Percentiles rank a stretch among this genome's conserved stretches.
phyloP scores from a whole-genome alignment of 2,797 vertebrate species.

The Esox lucius region DNA sequence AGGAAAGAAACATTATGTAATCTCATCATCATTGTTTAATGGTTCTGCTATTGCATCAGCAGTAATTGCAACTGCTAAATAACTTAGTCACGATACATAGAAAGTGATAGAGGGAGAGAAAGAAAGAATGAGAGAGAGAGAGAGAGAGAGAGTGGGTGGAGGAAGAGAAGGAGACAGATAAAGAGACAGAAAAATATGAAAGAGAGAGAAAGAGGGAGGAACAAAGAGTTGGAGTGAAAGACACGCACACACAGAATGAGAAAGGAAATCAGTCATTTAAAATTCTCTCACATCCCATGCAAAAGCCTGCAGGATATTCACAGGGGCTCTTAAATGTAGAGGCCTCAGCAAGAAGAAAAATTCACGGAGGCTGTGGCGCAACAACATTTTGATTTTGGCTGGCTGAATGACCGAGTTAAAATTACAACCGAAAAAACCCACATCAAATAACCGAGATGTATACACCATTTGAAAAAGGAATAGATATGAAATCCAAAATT shows the following conservation, averaged over 20 bases:
- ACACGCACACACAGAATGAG: conserved; percentile 1
- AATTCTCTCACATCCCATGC: conserved; percentile 31
- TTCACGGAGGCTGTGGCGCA: not conserved
- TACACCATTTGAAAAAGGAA: too few relatives aligned
- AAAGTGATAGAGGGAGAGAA: not conserved
- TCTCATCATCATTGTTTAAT: not conserved
- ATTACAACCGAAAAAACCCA: too few relatives aligned
- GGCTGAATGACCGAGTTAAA: too few relatives aligned
- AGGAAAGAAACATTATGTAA: not conserved
- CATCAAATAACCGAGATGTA: too few relatives aligned
- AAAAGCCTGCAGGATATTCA: conserved; percentile 33
- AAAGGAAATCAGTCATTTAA: conserved; percentile 15
- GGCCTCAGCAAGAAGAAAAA: conserved; percentile 4
- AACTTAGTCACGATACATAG: not conserved
- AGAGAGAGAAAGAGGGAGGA: conserved; percentile 22
- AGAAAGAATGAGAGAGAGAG: not conserved
- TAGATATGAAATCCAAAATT: conserved; percentile 32
- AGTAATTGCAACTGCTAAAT: not conserved
- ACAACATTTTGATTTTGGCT: too few relatives aligned
- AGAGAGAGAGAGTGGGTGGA: conserved; percentile 1
- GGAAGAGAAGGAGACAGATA: too few relatives aligned
- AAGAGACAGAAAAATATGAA: too few relatives aligned
- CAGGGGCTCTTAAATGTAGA: conserved; percentile 13
- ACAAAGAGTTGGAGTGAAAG: not conserved
- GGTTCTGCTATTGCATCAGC: not conserved